Evolutionary conservation across 2,113 vertebrate genomes (phyloP).

Genomic region (Accipiter cooperii): DNA sequence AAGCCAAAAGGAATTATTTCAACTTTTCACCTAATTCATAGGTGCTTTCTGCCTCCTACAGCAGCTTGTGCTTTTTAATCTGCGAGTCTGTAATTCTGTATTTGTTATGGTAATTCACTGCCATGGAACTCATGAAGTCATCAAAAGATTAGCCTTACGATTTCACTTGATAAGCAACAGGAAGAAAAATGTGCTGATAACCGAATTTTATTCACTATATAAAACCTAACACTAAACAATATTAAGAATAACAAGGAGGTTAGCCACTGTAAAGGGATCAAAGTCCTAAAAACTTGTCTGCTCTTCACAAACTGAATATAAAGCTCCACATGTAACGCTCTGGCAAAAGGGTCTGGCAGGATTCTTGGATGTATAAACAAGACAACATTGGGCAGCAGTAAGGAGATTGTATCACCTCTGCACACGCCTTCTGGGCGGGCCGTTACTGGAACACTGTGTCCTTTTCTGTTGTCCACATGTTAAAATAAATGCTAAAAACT

Average conservation of each 20-base stretch:
- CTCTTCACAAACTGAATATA: not conserved
- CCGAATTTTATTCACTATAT: not conserved
- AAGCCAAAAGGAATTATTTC: not conserved
- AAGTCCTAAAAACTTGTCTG: not conserved
- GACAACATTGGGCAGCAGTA: slow-evolving; percentile 22
- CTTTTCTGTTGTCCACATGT: slow-evolving; percentile 13
- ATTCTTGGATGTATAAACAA: not conserved
- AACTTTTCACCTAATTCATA: not conserved
- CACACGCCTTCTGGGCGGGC: not conserved
- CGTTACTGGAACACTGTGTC: slow-evolving; percentile 24
- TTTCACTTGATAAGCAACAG: not conserved
- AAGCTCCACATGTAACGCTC: not conserved
- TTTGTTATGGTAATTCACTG: not conserved
- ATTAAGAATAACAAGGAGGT: not conserved
- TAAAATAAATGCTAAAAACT: slow-evolving; percentile 26
- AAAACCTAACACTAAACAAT: not conserved
- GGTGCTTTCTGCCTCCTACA: not conserved
- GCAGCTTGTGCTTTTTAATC: not conserved
- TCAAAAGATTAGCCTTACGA: not conserved
- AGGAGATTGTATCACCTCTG: slow-evolving; percentile 42
- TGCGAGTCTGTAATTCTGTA: not conserved
- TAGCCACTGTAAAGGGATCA: not conserved
- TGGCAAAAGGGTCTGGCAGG: not conserved
- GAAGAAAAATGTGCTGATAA: not conserved
- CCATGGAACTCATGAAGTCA: not conserved